These are phyloP conservation scores for Leptarthrus brevirostris DNA, from an alignment of 2,888 invertebrate species.

Conservation along the genomic window DNA sequence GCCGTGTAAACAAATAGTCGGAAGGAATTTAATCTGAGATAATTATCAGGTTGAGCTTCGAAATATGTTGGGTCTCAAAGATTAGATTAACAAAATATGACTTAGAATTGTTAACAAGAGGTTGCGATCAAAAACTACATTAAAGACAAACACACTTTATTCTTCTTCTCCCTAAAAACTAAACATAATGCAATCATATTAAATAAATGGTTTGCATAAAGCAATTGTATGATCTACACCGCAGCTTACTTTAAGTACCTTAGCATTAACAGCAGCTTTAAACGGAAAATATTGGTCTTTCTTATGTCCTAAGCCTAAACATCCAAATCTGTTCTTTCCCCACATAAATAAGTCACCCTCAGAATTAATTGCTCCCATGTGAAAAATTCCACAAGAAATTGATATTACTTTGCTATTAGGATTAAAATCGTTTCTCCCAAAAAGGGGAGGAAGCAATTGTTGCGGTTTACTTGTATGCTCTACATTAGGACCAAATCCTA, in stretches of 20 bases:
- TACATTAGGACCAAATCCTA: constrained; percentile 88
- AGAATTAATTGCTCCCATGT: constrained; percentile 85
- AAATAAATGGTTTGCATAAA: constrained; percentile 79
- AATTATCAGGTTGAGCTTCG: no score
- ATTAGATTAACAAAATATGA: no score
- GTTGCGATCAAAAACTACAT: not conserved
- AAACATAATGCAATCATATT: no score
- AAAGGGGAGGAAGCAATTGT: constrained; percentile 81
- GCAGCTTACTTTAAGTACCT: constrained; percentile 78
- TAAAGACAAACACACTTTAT: constrained; percentile 1
- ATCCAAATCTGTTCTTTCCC: constrained; percentile 88
- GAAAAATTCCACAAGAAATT: constrained; percentile 79
- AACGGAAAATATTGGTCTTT: constrained; percentile 91
- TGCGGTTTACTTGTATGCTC: constrained; percentile 76
- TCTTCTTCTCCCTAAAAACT: no score
- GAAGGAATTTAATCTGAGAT: no score
- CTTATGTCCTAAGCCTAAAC: constrained; percentile 83
- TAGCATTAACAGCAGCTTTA: constrained; percentile 82
- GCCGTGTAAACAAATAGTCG: no score
- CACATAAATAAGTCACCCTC: constrained; percentile 89
- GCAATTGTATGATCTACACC: constrained; percentile 89
- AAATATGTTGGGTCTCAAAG: no score
- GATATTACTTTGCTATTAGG: constrained; percentile 74
- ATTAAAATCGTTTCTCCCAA: constrained; percentile 87
- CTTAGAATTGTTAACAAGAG: no score